Evolutionary conservation across 2,113 vertebrate species (phyloP).

Genomic region (Cathartes aura): DNA sequence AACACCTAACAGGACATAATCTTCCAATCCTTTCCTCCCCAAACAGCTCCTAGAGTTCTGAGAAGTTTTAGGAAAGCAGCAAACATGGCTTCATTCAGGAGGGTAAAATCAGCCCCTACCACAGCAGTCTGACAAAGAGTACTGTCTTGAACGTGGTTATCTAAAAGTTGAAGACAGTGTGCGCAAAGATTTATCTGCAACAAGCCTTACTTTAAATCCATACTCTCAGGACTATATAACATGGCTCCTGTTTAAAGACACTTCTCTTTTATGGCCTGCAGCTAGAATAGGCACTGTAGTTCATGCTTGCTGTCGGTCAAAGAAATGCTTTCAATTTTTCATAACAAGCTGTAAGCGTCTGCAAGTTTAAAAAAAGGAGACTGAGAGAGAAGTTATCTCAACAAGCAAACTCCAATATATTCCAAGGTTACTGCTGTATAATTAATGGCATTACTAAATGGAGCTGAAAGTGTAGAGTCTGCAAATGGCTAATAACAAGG

Average conservation of each 20-base stretch:
- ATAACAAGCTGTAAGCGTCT: neutral
- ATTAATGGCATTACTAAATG: constrained; percentile 65
- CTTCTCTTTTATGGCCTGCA: neutral
- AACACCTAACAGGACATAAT: neutral
- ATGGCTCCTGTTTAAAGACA: neutral
- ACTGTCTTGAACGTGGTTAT: neutral
- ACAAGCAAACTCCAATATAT: constrained; percentile 25
- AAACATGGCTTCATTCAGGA: neutral
- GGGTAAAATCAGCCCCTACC: neutral
- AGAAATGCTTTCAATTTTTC: constrained; percentile 25
- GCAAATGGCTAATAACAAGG: constrained; percentile 63
- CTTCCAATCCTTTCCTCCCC: neutral
- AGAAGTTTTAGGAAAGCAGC: neutral
- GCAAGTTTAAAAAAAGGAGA: neutral
- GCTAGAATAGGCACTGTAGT: neutral
- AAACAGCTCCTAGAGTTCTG: neutral
- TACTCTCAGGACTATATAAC: neutral
- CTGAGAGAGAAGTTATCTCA: neutral
- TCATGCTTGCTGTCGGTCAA: neutral
- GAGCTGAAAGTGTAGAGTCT: constrained; percentile 55
- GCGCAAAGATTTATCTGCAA: neutral
- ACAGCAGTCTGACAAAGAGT: neutral
- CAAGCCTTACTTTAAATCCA: neutral
- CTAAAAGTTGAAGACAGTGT: neutral
- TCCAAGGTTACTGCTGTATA: constrained; percentile 63